A percentile compares a stretch with the other conserved stretches of the same genome.
Conservation (phyloP, 1,140 invertebrate genomes). For the Ganaspis sp. region DNA sequence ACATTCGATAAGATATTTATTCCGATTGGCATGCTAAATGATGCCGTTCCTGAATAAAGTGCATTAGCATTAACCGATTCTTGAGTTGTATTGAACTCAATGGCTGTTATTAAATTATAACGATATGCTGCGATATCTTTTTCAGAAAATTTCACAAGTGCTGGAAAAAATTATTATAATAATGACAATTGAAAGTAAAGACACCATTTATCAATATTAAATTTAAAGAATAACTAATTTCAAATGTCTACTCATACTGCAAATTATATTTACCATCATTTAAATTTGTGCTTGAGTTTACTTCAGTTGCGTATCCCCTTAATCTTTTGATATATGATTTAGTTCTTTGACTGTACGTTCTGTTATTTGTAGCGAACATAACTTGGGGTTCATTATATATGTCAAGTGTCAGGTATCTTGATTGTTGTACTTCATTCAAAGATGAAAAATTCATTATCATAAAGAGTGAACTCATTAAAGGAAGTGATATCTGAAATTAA, state of each 20-base stretch:
- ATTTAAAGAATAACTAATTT: not conserved
- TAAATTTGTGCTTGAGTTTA: not conserved
- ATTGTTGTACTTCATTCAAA: slow-evolving; percentile 33
- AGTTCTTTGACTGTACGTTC: slow-evolving; percentile 51
- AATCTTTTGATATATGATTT: not conserved
- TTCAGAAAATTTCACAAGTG: slow-evolving; percentile 56
- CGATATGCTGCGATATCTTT: slow-evolving; percentile 62
- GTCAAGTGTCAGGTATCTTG: slow-evolving; percentile 48
- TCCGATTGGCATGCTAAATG: slow-evolving; percentile 68
- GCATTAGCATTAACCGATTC: slow-evolving; percentile 56
- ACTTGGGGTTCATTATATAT: slow-evolving; percentile 57
- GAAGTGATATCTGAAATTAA: slow-evolving; percentile 60
- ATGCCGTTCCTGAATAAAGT: slow-evolving; percentile 67
- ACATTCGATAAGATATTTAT: slow-evolving; percentile 68
- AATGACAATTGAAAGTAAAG: too few relatives aligned
- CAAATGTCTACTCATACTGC: too few relatives aligned
- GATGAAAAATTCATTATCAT: slow-evolving; percentile 64
- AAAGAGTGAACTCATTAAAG: slow-evolving; percentile 60
- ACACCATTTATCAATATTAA: slow-evolving; percentile 11
- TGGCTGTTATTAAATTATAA: slow-evolving; percentile 66
- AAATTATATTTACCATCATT: slow-evolving; percentile 32
- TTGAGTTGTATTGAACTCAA: slow-evolving; percentile 64
- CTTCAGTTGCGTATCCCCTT: not conserved
- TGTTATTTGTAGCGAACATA: slow-evolving; percentile 58
- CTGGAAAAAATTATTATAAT: slow-evolving; percentile 50